A percentile compares a stretch with the other conserved stretches of the same genome.
Conservation (phyloP, 2,888 invertebrate genomes). For the Drosophila gaucha region DNA sequence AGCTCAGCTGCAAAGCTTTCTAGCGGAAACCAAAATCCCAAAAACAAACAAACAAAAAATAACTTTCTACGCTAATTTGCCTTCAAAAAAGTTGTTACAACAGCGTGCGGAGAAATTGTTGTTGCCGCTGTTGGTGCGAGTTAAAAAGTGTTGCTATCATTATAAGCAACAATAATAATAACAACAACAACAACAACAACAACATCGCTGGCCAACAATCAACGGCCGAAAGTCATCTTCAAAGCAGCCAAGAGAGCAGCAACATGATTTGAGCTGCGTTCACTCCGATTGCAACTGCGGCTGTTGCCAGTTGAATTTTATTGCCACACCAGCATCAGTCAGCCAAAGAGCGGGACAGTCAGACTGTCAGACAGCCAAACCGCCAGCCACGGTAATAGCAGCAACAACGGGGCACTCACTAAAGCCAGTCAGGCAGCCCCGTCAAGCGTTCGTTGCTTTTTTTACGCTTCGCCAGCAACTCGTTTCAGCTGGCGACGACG, state of each 20-base stretch:
- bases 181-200: constrained; percentile 38
- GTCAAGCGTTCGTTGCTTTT: constrained; percentile 47
- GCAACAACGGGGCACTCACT: constrained; percentile 41
- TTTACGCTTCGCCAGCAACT: constrained; percentile 79
- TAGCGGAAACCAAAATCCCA: constrained; percentile 49
- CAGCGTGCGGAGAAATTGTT: constrained; percentile 64
- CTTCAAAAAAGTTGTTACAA: constrained; percentile 53
- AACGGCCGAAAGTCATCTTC: constrained; percentile 63
- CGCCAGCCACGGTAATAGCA: constrained; percentile 16
- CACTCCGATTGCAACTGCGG: constrained; percentile 54
- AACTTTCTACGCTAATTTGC: constrained; percentile 75
- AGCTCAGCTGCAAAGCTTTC: constrained; percentile 49
- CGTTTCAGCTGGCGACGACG: constrained; percentile 68
- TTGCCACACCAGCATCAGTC: constrained; percentile 71
- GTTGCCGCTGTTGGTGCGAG: constrained; percentile 37
- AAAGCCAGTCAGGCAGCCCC: constrained; percentile 55
- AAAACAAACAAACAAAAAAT: constrained; percentile 26
- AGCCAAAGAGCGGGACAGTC: constrained; percentile 9
- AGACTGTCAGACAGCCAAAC: constrained; percentile 16
- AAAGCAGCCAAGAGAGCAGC: constrained; percentile 41
- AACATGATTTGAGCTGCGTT: constrained; percentile 61
- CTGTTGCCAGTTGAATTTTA: constrained; percentile 73
- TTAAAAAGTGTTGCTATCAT: constrained; percentile 65
- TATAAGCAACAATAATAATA: constrained; percentile 54
- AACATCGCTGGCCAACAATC: constrained; percentile 48